Percentiles rank a stretch among this genome's conserved stretches.
Evolutionary conservation across 2,113 vertebrate species (phyloP).

Genomic region (Lamprologus speciosus): DNA sequence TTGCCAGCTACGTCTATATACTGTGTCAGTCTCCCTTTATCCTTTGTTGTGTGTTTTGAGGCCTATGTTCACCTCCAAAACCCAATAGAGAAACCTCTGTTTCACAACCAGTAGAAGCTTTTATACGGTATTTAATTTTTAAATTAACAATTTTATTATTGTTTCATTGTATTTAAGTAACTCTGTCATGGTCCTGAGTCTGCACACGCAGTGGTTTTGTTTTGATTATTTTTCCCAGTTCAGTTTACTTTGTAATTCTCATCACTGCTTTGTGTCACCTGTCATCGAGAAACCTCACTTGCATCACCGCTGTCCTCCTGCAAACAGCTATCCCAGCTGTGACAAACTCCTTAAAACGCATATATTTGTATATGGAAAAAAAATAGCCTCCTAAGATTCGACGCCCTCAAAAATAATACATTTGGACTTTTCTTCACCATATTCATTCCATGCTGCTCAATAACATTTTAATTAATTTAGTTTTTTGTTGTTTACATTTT

Average conservation of each 20-base stretch:
- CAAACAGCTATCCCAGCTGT: not conserved
- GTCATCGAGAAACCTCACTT: rapidly evolving
- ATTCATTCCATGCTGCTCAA: not conserved
- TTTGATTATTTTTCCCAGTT: not conserved
- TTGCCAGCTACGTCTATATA: not conserved
- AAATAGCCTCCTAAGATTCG: rapidly evolving
- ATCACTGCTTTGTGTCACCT: not conserved
- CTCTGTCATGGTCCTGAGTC: not conserved
- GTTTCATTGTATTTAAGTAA: not conserved
- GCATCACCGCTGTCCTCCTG: not conserved
- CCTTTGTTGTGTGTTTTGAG: not conserved
- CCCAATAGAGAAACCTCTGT: not conserved
- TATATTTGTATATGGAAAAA: not conserved
- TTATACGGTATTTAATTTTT: not conserved
- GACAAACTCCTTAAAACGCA: not conserved
- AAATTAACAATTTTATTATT: not conserved
- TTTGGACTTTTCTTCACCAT: rapidly evolving
- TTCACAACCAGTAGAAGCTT: not conserved
- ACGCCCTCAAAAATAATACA: not conserved
- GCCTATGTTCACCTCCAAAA: not conserved
- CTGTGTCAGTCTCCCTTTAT: not conserved
- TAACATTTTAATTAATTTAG: not conserved
- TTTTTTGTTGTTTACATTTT: not conserved
- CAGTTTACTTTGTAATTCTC: not conserved
- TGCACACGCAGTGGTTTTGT: not conserved